phyloP scores from a whole-genome alignment of 2,113 vertebrate species.

The Pholis gunnellus region DNA sequence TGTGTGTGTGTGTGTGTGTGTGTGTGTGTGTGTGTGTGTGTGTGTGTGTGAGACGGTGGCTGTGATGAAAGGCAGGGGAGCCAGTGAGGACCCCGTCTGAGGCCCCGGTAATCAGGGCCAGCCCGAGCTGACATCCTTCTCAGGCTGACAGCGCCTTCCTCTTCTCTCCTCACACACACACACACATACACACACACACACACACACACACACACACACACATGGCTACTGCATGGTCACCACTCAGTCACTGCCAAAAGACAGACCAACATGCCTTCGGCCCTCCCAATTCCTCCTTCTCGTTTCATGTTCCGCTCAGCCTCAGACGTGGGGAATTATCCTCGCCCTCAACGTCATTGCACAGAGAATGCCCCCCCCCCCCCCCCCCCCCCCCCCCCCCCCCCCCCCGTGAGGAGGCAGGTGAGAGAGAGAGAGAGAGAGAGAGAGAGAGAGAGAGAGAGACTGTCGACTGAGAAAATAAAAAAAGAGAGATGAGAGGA shows the following conservation, averaged over 20 bases:
- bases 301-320: slow-evolving; percentile 92
- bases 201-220: slow-evolving; percentile 40
- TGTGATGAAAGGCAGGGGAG: slow-evolving; percentile 95
- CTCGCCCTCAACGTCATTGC: slow-evolving; percentile 27
- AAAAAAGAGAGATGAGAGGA: slow-evolving; percentile 77
- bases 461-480: slow-evolving; percentile 58
- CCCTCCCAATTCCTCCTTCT: slow-evolving; percentile 69
- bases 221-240: slow-evolving; percentile 35
- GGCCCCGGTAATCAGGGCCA: slow-evolving; percentile 96
- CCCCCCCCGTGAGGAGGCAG: neutral
- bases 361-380: too few species aligned
- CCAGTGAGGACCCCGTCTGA: slow-evolving; percentile 78
- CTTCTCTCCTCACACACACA: slow-evolving; percentile 87
- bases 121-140: slow-evolving; percentile 94
- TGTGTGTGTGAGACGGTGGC: slow-evolving; percentile 68
- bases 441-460: slow-evolving; percentile 57
- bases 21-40: slow-evolving; percentile 61
- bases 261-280: slow-evolving; percentile 44
- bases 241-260: slow-evolving; percentile 51
- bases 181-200: slow-evolving; percentile 69
- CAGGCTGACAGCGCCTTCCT: slow-evolving; percentile 97
- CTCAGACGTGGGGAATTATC: slow-evolving; percentile 94
- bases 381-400: too few species aligned
- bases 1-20: slow-evolving; percentile 68
- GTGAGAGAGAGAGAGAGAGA: neutral